A percentile compares a stretch with the other conserved stretches of the same genome.
phyloP scores from a whole-genome alignment of 2,113 vertebrate species.

The Raja brachyura region DNA sequence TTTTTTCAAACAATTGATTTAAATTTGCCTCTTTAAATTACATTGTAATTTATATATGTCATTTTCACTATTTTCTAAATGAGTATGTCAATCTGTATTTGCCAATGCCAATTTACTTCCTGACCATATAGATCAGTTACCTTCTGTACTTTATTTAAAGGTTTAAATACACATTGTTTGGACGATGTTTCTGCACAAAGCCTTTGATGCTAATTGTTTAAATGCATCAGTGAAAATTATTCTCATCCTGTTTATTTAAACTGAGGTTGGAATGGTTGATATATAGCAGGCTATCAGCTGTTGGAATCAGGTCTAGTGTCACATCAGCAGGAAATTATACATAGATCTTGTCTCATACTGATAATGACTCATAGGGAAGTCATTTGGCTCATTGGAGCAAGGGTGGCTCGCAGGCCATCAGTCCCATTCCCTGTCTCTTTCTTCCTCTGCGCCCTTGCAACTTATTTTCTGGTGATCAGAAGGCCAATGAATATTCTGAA shows the following conservation, averaged over 20 bases:
- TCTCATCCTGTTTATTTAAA: slow-evolving; percentile 3
- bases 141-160: background rate
- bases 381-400: no score
- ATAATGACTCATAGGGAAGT: no score
- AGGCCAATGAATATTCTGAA: background rate
- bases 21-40: background rate
- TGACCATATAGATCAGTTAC: no score
- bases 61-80: background rate
- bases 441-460: no score
- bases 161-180: background rate
- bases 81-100: background rate
- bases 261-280: background rate
- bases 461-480: background rate
- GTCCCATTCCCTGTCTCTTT: no score
- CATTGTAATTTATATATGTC: background rate
- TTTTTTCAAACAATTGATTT: background rate
- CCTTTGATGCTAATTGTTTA: background rate
- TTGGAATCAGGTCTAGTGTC: background rate
- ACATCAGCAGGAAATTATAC: background rate
- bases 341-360: background rate
- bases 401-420: no score
- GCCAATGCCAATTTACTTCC: no score
- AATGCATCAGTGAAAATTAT: background rate
- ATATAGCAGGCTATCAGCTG: background rate
- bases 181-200: background rate